These are phyloP conservation scores for Drosophila busckii DNA, from an alignment of 1,140 invertebrate genomes.

Conservation along the genomic window DNA sequence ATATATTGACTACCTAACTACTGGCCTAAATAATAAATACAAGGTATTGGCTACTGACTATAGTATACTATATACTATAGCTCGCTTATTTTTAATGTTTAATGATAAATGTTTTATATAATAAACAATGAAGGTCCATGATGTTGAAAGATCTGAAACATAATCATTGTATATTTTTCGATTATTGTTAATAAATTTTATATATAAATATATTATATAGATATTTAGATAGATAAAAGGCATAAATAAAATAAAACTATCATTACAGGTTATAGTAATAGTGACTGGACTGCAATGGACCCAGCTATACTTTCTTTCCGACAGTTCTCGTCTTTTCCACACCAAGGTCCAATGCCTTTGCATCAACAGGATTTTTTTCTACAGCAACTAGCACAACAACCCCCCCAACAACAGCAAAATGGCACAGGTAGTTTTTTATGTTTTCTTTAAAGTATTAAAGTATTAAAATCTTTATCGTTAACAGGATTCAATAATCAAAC, in stretches of 20 bases:
- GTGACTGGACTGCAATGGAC: conserved; percentile 78
- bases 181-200: neutral
- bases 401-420: conserved; percentile 43
- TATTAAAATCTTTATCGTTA: neutral
- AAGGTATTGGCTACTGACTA: too few species aligned
- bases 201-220: neutral
- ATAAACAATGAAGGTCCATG: too few species aligned
- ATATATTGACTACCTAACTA: too few species aligned
- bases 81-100: too few species aligned
- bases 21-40: too few species aligned
- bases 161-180: neutral
- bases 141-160: too few species aligned
- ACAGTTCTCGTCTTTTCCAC: conserved; percentile 75
- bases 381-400: conserved; percentile 68
- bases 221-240: too few species aligned
- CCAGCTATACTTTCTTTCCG: conserved; percentile 77
- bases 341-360: conserved; percentile 57
- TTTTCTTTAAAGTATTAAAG: neutral
- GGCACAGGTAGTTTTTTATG: conserved; percentile 29
- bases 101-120: too few species aligned
- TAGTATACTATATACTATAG: too few species aligned
- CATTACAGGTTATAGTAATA: conserved; percentile 53
- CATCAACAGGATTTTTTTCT: conserved; percentile 69
- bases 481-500: conserved; percentile 60
- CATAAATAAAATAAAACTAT: too few species aligned